A percentile compares a stretch with the other conserved stretches of the same genome.
These are phyloP conservation scores for Lissocephala sabroskyi DNA, from an alignment of 2,888 invertebrate species.

Conservation along the genomic window DNA sequence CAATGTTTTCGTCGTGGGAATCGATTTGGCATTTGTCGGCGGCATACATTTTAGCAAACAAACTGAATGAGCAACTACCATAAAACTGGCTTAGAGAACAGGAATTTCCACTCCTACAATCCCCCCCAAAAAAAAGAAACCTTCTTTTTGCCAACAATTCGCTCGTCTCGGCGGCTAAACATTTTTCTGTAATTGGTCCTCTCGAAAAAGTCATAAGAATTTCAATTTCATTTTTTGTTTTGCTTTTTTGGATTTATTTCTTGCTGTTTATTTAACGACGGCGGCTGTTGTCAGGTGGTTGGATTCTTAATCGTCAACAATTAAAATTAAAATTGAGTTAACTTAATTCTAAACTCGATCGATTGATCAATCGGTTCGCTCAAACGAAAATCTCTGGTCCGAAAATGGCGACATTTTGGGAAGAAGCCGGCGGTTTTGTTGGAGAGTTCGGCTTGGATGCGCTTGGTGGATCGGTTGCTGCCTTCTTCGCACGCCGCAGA, in stretches of 20 bases:
- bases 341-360: conserved; percentile 7
- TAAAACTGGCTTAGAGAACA: conserved; percentile 63
- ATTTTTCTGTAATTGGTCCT: conserved; percentile 9
- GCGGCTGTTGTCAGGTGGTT: conserved; percentile 19
- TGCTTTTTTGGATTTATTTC: conserved; percentile 3
- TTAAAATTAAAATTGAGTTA: conserved; percentile 27
- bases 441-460: conserved; percentile 31
- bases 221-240: neutral
- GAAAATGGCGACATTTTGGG: conserved; percentile 23
- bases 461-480: too few species aligned
- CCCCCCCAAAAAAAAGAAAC: conserved; percentile 8
- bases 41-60: conserved; percentile 46
- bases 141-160: conserved; percentile 22
- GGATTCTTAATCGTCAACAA: conserved; percentile 64
- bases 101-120: conserved; percentile 72
- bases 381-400: conserved; percentile 48
- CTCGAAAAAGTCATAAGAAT: conserved; percentile 5
- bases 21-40: conserved; percentile 44
- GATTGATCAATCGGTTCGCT: neutral
- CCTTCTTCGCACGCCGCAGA: conserved; percentile 21
- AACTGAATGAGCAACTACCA: too few species aligned
- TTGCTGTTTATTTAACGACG: conserved; percentile 7
- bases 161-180: conserved; percentile 34
- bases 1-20: conserved; percentile 10
- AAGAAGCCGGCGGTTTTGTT: conserved; percentile 27